Evolutionary conservation across 2,797 vertebrate species (phyloP), one percentile per base, ranked within the genome.

Genomic region (Periophthalmus magnuspinnatus): DNA sequence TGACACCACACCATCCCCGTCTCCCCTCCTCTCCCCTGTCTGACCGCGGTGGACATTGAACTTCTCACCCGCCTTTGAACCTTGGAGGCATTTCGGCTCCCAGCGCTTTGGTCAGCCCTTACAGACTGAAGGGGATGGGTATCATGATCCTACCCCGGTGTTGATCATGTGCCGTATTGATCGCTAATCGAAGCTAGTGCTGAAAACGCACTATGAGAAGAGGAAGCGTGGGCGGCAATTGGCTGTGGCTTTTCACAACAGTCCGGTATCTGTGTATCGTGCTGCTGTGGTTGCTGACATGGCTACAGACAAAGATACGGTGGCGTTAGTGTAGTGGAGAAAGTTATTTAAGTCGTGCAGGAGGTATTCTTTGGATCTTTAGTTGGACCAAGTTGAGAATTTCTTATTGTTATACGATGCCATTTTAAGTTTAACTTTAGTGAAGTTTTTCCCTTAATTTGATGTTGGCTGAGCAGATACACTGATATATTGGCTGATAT

Each of bases 91-190:
- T 70, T 0, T 19, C 11, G 82, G 80, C 84, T 84, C 77, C 77
- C 78, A 64, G 72, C 72, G 80, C 63, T 21, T 38, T 58, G 73
- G 81, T 78, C 50, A 54, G 59, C 63, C 56, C 54, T 24, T 24
- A 24, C 54, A 57, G 55, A 60, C 58, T 77, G 83, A 82, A 81
- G 75, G 76, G 86, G 82, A 84, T 85, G 78, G 88, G 87, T 89
- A 85, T 85, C 76, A 76, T 85, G 84, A 87, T 87, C 81, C 65
- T 60, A 74, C 66, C 56, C 77, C 81, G 1, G 64, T 80, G 84
- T 88, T 86, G 86, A 90, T 90, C 86, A 84, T 88, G 83, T 82
- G 81, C 79, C 9, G 33, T 86, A 90, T 90, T 82, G 90, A 90
- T 90, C 74, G 73, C 74, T 80, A 84, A 86, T 87, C 69, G 84